phyloP scores from a whole-genome alignment of 2,888 invertebrate genomes.

The Resseliella maxima region DNA sequence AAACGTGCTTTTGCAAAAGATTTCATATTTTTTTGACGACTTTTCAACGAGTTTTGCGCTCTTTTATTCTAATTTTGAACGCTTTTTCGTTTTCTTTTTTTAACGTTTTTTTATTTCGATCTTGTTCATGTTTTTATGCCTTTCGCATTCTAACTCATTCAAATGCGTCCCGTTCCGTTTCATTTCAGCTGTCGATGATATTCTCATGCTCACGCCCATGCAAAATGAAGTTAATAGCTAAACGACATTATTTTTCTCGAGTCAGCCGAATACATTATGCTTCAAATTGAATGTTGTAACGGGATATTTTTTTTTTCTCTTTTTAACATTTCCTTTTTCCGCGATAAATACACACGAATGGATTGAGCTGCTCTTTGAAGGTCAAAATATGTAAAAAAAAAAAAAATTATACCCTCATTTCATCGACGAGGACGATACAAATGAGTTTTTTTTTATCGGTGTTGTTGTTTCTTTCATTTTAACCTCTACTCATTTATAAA shows the following conservation, averaged over 20 bases:
- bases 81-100: too few species aligned
- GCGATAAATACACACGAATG: background rate
- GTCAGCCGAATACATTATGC: background rate
- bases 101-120: too few species aligned
- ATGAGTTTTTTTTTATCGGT: constrained; percentile 20
- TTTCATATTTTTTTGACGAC: constrained; percentile 42
- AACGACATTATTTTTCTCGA: background rate
- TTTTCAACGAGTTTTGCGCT: background rate
- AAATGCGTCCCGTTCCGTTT: background rate
- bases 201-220: too few species aligned
- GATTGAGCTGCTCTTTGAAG: background rate
- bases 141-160: background rate
- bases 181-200: background rate
- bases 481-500: background rate
- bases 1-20: background rate
- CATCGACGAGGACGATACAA: constrained; percentile 23
- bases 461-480: background rate
- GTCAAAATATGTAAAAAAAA: background rate
- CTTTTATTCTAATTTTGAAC: too few species aligned
- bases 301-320: too few species aligned
- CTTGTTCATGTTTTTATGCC: background rate
- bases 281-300: constrained; percentile 33
- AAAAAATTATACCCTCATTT: background rate
- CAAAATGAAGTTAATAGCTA: background rate
- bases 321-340: background rate